Evolutionary conservation across 2,797 vertebrate species (phyloP).

Genomic region (Trachops cirrhosus): DNA sequence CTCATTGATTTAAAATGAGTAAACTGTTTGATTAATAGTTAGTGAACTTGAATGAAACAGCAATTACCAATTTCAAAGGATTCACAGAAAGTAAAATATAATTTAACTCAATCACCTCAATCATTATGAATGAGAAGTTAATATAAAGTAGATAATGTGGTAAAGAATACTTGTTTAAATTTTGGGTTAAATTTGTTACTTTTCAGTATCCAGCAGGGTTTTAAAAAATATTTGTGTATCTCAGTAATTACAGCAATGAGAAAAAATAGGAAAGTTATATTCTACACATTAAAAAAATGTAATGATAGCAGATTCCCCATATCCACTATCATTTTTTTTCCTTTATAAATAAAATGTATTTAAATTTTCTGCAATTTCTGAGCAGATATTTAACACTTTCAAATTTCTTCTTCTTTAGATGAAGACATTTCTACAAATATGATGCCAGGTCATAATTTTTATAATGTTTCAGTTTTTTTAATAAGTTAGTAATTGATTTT

Average conservation of each 20-base stretch:
- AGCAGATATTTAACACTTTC: neutral
- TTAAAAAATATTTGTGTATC: neutral
- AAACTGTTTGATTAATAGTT: conserved; percentile 8
- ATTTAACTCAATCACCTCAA: neutral
- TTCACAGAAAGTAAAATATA: conserved; percentile 3
- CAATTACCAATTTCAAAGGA: conserved; percentile 40
- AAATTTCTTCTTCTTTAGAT: neutral
- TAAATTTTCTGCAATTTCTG: neutral
- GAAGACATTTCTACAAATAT: neutral
- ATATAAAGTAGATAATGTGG: neutral
- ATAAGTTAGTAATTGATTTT: neutral
- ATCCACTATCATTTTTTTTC: neutral
- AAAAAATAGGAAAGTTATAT: neutral
- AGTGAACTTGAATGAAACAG: neutral
- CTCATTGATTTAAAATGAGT: neutral
- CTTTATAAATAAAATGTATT: neutral
- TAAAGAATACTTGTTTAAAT: neutral
- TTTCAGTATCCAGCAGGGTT: neutral
- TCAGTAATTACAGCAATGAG: neutral
- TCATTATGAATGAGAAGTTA: neutral
- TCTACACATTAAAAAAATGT: neutral
- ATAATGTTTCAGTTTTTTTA: neutral
- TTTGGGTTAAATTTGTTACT: neutral
- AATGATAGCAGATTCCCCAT: neutral
- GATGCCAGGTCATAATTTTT: neutral